Percentiles rank a stretch among this genome's conserved stretches.
Conservation (phyloP, 2,113 vertebrate species). For the Hepsetus odoe region DNA sequence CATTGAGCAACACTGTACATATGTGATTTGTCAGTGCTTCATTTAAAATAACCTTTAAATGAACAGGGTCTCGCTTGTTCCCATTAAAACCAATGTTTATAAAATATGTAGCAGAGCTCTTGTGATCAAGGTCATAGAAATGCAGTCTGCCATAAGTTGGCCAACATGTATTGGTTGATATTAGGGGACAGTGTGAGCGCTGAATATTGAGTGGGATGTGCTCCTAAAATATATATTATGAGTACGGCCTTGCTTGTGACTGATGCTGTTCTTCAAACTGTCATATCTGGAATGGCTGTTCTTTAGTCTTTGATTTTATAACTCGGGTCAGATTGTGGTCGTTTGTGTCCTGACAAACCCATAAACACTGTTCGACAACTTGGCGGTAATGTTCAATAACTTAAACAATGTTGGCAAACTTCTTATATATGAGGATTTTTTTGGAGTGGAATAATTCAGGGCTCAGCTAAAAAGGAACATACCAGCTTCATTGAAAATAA, state of each 20-base stretch:
- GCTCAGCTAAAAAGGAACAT: too few species aligned
- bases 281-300: neutral
- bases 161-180: too few species aligned
- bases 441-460: too few species aligned
- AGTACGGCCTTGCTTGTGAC: too few species aligned
- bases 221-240: too few species aligned
- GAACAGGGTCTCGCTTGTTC: neutral
- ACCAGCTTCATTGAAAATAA: too few species aligned
- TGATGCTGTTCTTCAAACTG: neutral
- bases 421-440: too few species aligned
- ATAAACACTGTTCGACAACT: neutral
- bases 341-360: neutral
- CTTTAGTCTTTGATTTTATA: neutral
- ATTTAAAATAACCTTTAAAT: neutral
- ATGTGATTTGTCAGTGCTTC: neutral
- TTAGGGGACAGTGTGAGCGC: too few species aligned
- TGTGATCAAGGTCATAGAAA: too few species aligned
- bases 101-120: neutral
- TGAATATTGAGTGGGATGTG: too few species aligned
- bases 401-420: neutral
- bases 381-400: neutral
- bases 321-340: neutral
- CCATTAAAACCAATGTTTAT: neutral
- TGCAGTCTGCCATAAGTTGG: too few species aligned
- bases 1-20: neutral